These are phyloP conservation scores for Bovichtus diacanthus DNA, from an alignment of 2,797 vertebrate genomes.

Conservation along the genomic window DNA sequence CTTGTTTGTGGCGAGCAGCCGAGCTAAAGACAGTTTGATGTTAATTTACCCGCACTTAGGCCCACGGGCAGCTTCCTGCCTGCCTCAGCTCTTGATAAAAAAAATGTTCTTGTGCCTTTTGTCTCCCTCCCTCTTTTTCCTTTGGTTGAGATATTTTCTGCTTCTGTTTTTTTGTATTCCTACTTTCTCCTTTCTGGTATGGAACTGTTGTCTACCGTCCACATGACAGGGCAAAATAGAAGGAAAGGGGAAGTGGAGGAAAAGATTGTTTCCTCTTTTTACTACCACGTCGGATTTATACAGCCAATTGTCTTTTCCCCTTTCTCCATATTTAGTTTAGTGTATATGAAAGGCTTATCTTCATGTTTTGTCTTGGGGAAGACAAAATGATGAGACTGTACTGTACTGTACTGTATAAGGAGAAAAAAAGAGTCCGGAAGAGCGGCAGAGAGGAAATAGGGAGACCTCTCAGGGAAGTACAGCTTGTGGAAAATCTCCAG, in stretches of 20 bases:
- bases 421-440: constrained; percentile 32
- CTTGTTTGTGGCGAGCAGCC: constrained; percentile 56
- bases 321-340: constrained; percentile 62
- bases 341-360: constrained; percentile 26
- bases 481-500: constrained; percentile 85
- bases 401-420: constrained; percentile 6
- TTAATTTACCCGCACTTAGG: constrained; percentile 74
- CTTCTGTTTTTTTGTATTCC: constrained; percentile 29
- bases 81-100: constrained; percentile 60
- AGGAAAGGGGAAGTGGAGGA: constrained; percentile 81
- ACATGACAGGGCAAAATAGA: constrained; percentile 84
- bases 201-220: constrained; percentile 72
- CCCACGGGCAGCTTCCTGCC: constrained; percentile 67
- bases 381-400: constrained; percentile 36
- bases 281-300: constrained; percentile 18
- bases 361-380: constrained; percentile 22
- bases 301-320: constrained; percentile 6
- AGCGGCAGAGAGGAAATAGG: constrained; percentile 44
- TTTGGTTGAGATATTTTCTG: constrained; percentile 24
- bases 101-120: constrained; percentile 53
- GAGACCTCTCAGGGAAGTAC: constrained; percentile 73
- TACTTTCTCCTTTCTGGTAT: constrained; percentile 64
- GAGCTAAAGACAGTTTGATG: constrained; percentile 65
- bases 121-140: constrained; percentile 23
- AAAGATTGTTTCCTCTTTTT: constrained; percentile 71